Conservation (phyloP, 2,113 vertebrate species). For the Genyomyrus donnyi region DNA sequence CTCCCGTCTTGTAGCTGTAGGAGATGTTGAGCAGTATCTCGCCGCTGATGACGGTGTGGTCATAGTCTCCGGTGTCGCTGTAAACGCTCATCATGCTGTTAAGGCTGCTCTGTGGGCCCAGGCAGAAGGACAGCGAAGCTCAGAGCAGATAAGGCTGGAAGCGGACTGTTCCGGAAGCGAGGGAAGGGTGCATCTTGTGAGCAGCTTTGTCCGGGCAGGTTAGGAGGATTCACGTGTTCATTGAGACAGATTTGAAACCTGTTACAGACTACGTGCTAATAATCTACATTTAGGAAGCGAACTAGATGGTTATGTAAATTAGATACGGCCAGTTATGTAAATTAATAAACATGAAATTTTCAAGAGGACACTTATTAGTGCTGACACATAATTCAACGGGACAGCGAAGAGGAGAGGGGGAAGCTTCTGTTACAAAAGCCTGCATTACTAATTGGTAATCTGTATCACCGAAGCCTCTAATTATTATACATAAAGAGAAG, state of each 20-base stretch:
- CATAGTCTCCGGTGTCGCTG: conserved; percentile 94
- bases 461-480: background rate
- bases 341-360: conserved; percentile 2
- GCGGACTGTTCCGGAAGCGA: background rate
- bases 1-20: conserved; percentile 94
- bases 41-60: conserved; percentile 81
- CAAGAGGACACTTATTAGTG: conserved; percentile 5
- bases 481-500: background rate
- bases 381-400: background rate
- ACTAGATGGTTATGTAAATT: background rate
- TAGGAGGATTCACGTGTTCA: background rate
- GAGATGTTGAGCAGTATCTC: conserved; percentile 84
- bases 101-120: conserved; percentile 75
- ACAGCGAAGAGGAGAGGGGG: background rate
- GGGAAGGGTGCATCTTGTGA: background rate
- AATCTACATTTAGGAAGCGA: background rate
- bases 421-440: background rate
- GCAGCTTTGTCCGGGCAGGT: background rate
- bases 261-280: background rate
- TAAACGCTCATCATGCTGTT: conserved; percentile 93
- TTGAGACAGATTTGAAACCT: background rate
- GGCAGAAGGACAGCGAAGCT: background rate
- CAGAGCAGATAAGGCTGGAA: background rate
- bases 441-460: background rate
- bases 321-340: background rate